These are phyloP conservation scores for Kuschelorhynchus macadamiae DNA, from an alignment of 2,888 invertebrate genomes.

Conservation along the genomic window DNA sequence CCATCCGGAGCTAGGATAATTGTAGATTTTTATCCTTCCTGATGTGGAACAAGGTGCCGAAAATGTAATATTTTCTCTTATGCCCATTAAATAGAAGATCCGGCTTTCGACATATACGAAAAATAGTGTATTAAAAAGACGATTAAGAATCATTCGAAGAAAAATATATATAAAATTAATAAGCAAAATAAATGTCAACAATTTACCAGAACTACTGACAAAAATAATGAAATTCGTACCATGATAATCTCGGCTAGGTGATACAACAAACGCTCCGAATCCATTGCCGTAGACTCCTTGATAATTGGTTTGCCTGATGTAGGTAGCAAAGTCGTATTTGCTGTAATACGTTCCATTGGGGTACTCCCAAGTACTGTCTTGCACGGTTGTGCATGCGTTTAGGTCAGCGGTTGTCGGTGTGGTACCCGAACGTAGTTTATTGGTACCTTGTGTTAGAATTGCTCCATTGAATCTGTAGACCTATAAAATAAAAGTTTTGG, in stretches of 20 bases:
- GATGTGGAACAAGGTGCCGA: too few relatives aligned
- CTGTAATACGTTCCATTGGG: slow-evolving; percentile 25
- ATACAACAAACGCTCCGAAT: slow-evolving; percentile 32
- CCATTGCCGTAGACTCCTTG: slow-evolving; percentile 33
- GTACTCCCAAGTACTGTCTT: slow-evolving; percentile 20
- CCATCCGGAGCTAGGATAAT: too few relatives aligned
- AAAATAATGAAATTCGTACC: slow-evolving; percentile 2
- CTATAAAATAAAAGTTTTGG: too few relatives aligned
- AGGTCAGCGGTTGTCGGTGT: slow-evolving; percentile 18
- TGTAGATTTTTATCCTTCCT: too few relatives aligned
- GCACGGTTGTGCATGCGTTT: slow-evolving; percentile 11
- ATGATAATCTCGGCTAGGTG: slow-evolving; percentile 33
- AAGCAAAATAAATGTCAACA: too few relatives aligned
- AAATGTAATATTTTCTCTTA: too few relatives aligned
- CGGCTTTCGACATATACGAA: too few relatives aligned
- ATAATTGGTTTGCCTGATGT: slow-evolving; percentile 17
- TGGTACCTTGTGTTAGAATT: slow-evolving; percentile 8
- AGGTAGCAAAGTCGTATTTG: slow-evolving; percentile 23
- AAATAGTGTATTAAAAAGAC: too few relatives aligned
- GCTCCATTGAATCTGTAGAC: slow-evolving; percentile 11
- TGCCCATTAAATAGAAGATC: too few relatives aligned
- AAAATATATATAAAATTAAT: too few relatives aligned
- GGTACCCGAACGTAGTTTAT: slow-evolving; percentile 5
- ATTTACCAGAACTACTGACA: too few relatives aligned
- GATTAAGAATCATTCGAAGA: too few relatives aligned